phyloP scores from a whole-genome alignment of 2,888 invertebrate genomes.

The Diploptera punctata region DNA sequence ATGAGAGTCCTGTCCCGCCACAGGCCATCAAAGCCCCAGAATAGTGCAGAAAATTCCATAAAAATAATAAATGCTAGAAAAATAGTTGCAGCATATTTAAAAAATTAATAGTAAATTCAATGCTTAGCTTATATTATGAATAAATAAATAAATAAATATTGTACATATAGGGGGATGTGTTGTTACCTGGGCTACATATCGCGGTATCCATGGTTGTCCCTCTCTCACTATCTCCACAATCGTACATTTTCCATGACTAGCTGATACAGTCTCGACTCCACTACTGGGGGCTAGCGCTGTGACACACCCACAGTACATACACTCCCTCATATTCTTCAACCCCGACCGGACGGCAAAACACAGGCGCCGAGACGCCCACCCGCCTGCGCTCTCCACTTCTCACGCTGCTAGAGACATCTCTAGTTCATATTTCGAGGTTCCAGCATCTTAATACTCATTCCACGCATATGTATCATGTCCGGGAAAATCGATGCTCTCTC shows the following conservation, averaged over 20 bases:
- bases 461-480: too few relatives aligned
- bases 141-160: too few relatives aligned
- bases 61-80: too few relatives aligned
- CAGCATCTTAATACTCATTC: too few relatives aligned
- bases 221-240: neutral
- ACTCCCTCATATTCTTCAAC: slow-evolving; percentile 17
- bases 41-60: too few relatives aligned
- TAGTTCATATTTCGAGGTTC: neutral
- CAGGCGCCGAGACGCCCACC: slow-evolving; percentile 17
- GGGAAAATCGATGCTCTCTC: too few relatives aligned
- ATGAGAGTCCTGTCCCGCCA: neutral
- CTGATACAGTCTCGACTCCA: neutral
- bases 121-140: too few relatives aligned
- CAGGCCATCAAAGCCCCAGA: too few relatives aligned
- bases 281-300: neutral
- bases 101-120: too few relatives aligned
- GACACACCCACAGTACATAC: slow-evolving; percentile 8
- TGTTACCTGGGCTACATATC: neutral
- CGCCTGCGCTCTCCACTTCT: neutral
- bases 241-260: neutral
- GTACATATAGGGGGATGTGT: too few relatives aligned
- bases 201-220: slow-evolving; percentile 1
- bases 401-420: slow-evolving; percentile 3
- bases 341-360: slow-evolving; percentile 15
- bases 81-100: too few relatives aligned